Conservation (phyloP, 2,888 invertebrate species). For the Schizaphis graminum region DNA sequence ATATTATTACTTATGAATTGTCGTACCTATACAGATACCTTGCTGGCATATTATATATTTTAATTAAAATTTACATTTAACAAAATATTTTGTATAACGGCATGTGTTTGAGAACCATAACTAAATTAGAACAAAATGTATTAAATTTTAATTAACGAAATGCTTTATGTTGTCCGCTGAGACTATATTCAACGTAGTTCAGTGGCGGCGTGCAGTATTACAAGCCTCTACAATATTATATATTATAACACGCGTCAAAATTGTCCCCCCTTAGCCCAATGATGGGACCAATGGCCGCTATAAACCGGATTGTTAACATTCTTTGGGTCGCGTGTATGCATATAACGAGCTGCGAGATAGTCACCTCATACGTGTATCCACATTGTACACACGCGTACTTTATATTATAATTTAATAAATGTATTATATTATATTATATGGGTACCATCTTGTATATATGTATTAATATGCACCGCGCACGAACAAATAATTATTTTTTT, state of each 20-base stretch:
- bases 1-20: not conserved
- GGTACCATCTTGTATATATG: not conserved
- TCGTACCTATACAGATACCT: not conserved
- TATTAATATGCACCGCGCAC: not conserved
- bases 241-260: not conserved
- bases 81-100: not conserved
- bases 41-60: not conserved
- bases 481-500: not conserved
- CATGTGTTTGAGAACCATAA: not conserved
- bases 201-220: not conserved
- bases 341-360: not conserved
- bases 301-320: slow-evolving; percentile 65
- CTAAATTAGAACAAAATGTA: not conserved
- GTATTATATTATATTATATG: not conserved
- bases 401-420: not conserved
- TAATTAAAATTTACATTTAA: not conserved
- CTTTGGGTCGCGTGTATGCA: not conserved
- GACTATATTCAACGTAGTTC: not conserved
- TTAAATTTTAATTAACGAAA: no score
- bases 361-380: not conserved
- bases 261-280: not conserved
- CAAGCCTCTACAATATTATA: not conserved
- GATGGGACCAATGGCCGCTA: slow-evolving; percentile 45
- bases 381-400: not conserved
- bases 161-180: not conserved